These are phyloP conservation scores for Xiphophorus couchianus DNA, from an alignment of 2,113 vertebrate genomes.

Conservation along the genomic window DNA sequence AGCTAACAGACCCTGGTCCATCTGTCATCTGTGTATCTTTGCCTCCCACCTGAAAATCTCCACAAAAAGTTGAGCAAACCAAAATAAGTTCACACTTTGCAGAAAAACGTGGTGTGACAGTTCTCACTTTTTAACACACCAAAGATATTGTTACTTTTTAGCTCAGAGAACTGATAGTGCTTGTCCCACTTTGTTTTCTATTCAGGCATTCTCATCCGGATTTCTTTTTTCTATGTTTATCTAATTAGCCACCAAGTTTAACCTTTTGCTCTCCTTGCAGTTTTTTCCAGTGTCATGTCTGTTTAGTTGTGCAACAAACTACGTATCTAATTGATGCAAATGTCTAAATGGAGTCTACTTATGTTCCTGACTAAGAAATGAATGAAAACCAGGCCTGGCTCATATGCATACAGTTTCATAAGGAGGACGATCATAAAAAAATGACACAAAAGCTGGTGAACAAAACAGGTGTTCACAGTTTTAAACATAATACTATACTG, in stretches of 20 bases:
- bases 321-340: not conserved
- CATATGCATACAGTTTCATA: not conserved
- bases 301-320: not conserved
- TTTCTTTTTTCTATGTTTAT: not conserved
- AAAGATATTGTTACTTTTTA: not conserved
- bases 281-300: not conserved
- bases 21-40: slow-evolving; percentile 6
- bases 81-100: not conserved
- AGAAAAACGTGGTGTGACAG: not conserved
- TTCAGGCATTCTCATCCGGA: not conserved
- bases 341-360: not conserved
- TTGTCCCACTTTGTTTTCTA: not conserved
- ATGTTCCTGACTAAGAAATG: not conserved
- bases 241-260: not conserved
- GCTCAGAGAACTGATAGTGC: not conserved
- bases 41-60: not conserved
- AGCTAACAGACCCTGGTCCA: not conserved
- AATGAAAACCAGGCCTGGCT: not conserved
- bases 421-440: not conserved
- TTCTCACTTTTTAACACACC: not conserved
- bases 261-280: not conserved
- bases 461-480: not conserved
- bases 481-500: not conserved
- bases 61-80: not conserved
- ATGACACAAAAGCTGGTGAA: not conserved